Evolutionary conservation across 2,888 invertebrate species (phyloP), one percentile per base, ranked within the genome.

Genomic region (Trachelus troglodyta): DNA sequence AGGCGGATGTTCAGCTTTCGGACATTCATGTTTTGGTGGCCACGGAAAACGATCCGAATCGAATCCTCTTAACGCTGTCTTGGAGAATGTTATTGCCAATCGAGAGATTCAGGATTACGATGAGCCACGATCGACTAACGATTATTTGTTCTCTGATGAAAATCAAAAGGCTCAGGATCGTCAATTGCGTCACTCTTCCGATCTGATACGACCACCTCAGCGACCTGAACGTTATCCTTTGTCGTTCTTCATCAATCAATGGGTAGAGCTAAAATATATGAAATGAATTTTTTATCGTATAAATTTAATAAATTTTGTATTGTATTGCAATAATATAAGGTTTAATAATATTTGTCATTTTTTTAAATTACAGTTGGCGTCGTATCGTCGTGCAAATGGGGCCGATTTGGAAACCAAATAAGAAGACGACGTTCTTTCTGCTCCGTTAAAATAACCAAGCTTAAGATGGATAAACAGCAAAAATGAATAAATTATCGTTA

Each of bases 1-100:
- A 96, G 95, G 95, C 79, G 95, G 95, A 1, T 96, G 96, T 87
- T 94, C 94, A 15, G 93, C 94, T 0, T 96, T 95, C 84, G 96
- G 96, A 0, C 96, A 96, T 87, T 95, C 95, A 1, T 96, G 96
- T 89, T 95, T 94, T 87, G 96, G 96, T 0, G 96, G 95, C 0
- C 95, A 95, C 87, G 96, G 96, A 9, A 96, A 96, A 89, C 92
- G 95, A 80, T 94, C 94, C 11, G 87, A 86, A 75, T 83, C 84
- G 12, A 92, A 93, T 11, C 92, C 92, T 77, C 87, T 91, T 1
- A 85, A 91, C 1, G 87, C 89, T 34, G 86, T 33, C 34, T 12
- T 75, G 35, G 75, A 73, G 69, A 56, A 34, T 37, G 74, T 33
- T 35, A 74, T n/a, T 69, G 56, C n/a, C 69, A 76, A 74, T 73